Evolutionary conservation across 1,140 invertebrate species (phyloP).

Genomic region (Colletes latitarsis): DNA sequence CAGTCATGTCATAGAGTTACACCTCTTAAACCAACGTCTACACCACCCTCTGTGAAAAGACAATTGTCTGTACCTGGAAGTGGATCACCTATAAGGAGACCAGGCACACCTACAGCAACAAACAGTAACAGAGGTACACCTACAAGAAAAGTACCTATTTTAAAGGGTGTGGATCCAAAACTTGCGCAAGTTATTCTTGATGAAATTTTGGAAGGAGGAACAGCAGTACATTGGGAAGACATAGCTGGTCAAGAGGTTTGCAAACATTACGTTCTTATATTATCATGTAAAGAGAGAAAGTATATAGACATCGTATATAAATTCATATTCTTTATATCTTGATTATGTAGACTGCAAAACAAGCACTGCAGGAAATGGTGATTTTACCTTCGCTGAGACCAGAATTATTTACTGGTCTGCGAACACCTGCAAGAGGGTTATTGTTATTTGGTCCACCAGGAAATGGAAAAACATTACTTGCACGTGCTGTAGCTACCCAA

Average conservation of each 20-base stretch:
- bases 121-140: constrained; percentile 75
- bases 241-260: constrained; percentile 92
- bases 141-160: constrained; percentile 78
- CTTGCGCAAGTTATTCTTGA: constrained; percentile 88
- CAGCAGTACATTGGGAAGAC: constrained; percentile 94
- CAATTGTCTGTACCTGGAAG: constrained; percentile 88
- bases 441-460: constrained; percentile 97
- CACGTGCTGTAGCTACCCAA: constrained; percentile 95
- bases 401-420: constrained; percentile 95
- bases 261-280: not conserved
- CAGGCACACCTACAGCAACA: constrained; percentile 79
- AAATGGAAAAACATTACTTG: constrained; percentile 95
- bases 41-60: constrained; percentile 90
- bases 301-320: not conserved
- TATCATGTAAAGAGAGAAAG: no score
- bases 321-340: not conserved
- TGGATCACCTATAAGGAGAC: constrained; percentile 85
- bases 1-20: constrained; percentile 80
- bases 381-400: constrained; percentile 97
- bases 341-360: constrained; percentile 88
- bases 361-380: constrained; percentile 98
- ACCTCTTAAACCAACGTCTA: constrained; percentile 87
- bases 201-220: constrained; percentile 89
- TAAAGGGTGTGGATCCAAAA: constrained; percentile 94
- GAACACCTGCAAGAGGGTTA: constrained; percentile 94